Base-by-base conservation (phyloP, 1,140 invertebrate species). In the Zaprionus kolodkinae region DNA sequence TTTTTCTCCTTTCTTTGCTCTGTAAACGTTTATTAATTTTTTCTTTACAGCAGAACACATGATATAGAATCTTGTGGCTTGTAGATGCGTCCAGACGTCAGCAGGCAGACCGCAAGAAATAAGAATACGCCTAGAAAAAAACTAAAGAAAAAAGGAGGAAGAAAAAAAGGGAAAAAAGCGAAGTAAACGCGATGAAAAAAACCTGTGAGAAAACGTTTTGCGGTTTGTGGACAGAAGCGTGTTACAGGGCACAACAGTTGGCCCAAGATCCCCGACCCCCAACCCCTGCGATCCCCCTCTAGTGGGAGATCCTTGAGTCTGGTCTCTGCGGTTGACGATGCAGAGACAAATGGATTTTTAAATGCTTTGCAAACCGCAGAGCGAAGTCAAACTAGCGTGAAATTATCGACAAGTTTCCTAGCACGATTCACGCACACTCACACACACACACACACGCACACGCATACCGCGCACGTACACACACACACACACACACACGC, bases 331-430 rank as follows among this genome's bases (percentile, higher is more conserved):
- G 76, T 78, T 59, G 21, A 21, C 55, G 17, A 40, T 52, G 52
- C 21, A 45, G 43, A 68, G 54, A 68, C 79, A 87, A 87, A 87
- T 87, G 79, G 80, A 80, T 80, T 88, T 88, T 88, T 87, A 87
- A 87, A 88, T 82, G 80, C 69, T 55, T 6, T 38, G 38, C n/a
- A 27, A 67, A 77, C 79, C 83, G 62, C 81, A 87, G 57, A 30
- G 15, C 61, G 21, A 3, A 50, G 61, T 62, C 43, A 68, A 67
- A 69, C 43, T 54, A 80, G 43, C 83, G 70, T 73, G 35, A 82
- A 86, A 87, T 86, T 73, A 72, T 62, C 48, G 69, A 38, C 48
- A 67, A 56, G 65, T 56, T 74, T 70, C 67, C 76, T 79, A 79
- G 65, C 76, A 63, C 60, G 36, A 43, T 45, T 12, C 13, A 43